Evolutionary conservation across 2,888 invertebrate genomes (phyloP), one percentile per base, ranked within the genome.

Genomic region (Cerastis rubricosa): DNA sequence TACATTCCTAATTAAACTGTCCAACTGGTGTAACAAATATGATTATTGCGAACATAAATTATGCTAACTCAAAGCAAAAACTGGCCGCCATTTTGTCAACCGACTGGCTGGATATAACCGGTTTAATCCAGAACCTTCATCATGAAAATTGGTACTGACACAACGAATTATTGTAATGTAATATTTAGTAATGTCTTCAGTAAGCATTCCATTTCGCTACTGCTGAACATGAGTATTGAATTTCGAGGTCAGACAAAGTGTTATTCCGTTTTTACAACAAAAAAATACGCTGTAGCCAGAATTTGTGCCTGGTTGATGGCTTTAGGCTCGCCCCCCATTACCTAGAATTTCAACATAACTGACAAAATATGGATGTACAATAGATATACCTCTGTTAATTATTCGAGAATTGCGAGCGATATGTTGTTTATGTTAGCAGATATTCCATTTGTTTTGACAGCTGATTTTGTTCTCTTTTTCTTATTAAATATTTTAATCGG

Each of bases 41-140:
- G 84, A 81, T 88, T 86, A 89, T 85, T 81, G 73, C 85, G 83
- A 82, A 84, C 82, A 84, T 80, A 87, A 90, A 90, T 92, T 91
- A 91, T 89, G 90, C 90, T 87, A 89, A 90, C 71, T 74, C 74
- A 45, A 65, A 61, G 80, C 85, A 84, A 83, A 83, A 83, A 83
- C 70, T 70, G 68, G 7, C 35, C 74, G 76, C 76, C 54, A 83
- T 85, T 74, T 83, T 83, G 70, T 74, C 40, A 61, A 63, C 35
- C 59, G 59, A 49, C 54, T 49, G 47, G 59, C 76, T 72, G 51
- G 63, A 59, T 76, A 35, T 35, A 64, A 68, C 67, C 74, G 71
- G 82, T 78, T 70, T 70, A 70, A 73, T 80, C 51, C 25, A 45
- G 63, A n/a, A 75, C 69, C 77, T 80, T 84, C 65, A 69, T 84